Conservation (phyloP, 30 jellyfish, hydroid and myxozoan species). For the Cassiopea andromeda region DNA sequence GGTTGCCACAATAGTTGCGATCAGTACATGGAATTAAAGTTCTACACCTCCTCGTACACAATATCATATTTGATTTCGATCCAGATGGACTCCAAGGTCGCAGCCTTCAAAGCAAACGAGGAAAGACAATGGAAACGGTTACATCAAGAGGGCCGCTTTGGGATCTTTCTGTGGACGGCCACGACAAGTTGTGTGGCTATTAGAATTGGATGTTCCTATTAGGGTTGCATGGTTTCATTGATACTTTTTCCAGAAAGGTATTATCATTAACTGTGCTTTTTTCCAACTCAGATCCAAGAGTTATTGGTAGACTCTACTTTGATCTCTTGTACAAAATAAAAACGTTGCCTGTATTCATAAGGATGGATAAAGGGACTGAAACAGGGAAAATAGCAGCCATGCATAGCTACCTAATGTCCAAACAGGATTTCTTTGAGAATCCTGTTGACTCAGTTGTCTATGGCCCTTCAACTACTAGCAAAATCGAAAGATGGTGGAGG, state of each 20-base stretch:
- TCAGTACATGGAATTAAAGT: constrained; percentile 27
- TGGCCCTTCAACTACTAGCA: constrained; percentile 49
- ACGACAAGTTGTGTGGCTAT: constrained; percentile 60
- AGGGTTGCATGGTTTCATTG: constrained; percentile 68
- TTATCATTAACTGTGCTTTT: constrained; percentile 34
- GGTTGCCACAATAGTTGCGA: constrained; percentile 38
- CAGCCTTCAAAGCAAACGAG: background rate
- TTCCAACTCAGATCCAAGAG: constrained; percentile 30
- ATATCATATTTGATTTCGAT: background rate
- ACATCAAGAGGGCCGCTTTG: background rate
- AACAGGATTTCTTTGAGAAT: background rate
- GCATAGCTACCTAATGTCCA: constrained; percentile 48
- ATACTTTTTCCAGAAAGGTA: constrained; percentile 50
- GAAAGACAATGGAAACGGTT: background rate
- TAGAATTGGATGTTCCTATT: constrained; percentile 59
- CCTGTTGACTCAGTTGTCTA: background rate
- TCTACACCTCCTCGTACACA: background rate
- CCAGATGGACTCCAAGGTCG: background rate
- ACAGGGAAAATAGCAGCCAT: constrained; percentile 65
- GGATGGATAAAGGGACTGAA: constrained; percentile 70
- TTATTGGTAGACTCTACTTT: constrained; percentile 46
- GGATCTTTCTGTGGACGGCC: constrained; percentile 47
- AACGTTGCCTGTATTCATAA: constrained; percentile 32
- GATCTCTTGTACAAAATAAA: constrained; percentile 17
- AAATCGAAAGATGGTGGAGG: constrained; percentile 44